phyloP scores from a whole-genome alignment of 1,140 invertebrate genomes.

The Heliconius himera region DNA sequence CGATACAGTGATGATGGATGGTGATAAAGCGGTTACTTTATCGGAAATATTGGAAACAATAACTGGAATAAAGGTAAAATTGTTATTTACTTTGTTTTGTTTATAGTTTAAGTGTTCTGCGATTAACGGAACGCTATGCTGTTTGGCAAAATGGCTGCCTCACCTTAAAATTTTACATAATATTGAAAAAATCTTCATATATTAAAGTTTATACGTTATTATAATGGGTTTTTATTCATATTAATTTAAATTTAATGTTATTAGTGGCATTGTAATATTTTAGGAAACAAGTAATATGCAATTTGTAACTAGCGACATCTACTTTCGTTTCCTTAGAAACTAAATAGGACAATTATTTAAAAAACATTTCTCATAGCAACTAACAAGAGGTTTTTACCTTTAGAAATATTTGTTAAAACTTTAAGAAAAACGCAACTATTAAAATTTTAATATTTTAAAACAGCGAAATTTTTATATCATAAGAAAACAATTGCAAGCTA shows the following conservation, averaged over 20 bases:
- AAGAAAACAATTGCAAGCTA: not conserved
- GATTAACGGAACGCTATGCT: constrained; percentile 71
- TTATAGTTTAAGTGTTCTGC: constrained; percentile 53
- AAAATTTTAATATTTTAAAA: not conserved
- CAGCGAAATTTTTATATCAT: not conserved
- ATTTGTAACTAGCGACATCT: constrained; percentile 1
- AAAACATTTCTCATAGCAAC: not conserved
- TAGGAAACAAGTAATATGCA: not conserved
- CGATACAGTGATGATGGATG: constrained; percentile 74
- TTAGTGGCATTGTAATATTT: not conserved
- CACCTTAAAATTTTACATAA: not conserved
- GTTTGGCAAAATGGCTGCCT: constrained; percentile 65
- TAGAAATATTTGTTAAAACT: not conserved
- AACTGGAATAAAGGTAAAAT: constrained; percentile 69
- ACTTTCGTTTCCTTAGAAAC: not conserved
- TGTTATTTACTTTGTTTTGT: constrained; percentile 19
- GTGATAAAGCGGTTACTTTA: constrained; percentile 64
- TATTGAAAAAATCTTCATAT: not conserved
- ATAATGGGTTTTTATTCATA: not conserved
- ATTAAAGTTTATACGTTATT: not conserved
- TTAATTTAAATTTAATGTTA: not conserved
- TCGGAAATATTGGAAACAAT: constrained; percentile 66
- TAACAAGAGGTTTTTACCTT: not conserved
- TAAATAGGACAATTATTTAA: not conserved
- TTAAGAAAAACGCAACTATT: not conserved